A percentile compares a stretch with the other conserved stretches of the same genome.
phyloP scores from a whole-genome alignment of 2,888 invertebrate species.

The Drepanosiphum platanoidis region DNA sequence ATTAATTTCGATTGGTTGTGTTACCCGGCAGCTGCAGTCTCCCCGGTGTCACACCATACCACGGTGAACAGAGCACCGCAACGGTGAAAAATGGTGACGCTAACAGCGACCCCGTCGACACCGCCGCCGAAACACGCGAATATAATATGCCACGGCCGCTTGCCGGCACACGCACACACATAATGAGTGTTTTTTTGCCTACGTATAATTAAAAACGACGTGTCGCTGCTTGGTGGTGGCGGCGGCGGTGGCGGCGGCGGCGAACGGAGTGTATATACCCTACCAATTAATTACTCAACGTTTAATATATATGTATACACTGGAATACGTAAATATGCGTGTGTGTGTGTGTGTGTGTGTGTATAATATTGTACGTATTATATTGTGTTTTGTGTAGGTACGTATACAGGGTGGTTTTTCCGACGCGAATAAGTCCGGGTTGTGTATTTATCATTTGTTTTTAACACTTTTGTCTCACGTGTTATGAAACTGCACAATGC shows the following conservation, averaged over 20 bases:
- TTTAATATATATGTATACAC: background rate
- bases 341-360: background rate
- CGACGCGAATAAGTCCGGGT: background rate
- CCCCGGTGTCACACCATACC: background rate
- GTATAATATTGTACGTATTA: background rate
- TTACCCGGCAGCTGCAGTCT: background rate
- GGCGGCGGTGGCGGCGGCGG: too few species aligned
- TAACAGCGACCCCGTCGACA: background rate
- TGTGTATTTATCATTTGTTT: too few species aligned
- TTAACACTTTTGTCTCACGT: too few species aligned
- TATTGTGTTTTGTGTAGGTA: slow-evolving; percentile 3
- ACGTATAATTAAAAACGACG: slow-evolving; percentile 56
- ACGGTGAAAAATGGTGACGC: slow-evolving; percentile 36
- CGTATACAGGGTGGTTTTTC: background rate
- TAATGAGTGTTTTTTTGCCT: slow-evolving; percentile 52
- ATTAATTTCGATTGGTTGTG: slow-evolving; percentile 32
- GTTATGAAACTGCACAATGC: too few species aligned
- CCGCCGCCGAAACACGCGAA: background rate
- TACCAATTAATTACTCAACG: slow-evolving; percentile 46
- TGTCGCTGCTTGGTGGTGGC: slow-evolving; percentile 15
- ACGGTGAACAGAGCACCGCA: background rate
- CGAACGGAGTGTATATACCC: slow-evolving; percentile 32
- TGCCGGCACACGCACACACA: background rate
- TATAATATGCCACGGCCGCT: slow-evolving; percentile 23
- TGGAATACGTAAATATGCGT: background rate